A percentile compares a stretch with the other conserved stretches of the same genome.
phyloP scores from a whole-genome alignment of 2,113 vertebrate genomes.

The Diphyllodes magnificus region DNA sequence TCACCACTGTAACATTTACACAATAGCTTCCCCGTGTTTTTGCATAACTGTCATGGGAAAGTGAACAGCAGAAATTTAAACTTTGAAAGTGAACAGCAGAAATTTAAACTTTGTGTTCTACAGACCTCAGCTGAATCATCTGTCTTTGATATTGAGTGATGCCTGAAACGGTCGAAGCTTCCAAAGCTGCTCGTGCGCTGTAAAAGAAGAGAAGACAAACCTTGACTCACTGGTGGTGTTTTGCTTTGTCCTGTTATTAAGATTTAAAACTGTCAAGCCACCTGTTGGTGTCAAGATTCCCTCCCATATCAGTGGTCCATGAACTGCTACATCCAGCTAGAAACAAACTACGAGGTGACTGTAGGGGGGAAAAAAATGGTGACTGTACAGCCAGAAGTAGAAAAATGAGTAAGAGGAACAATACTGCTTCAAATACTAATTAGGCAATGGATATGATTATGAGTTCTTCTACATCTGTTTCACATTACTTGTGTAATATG shows the following conservation, averaged over 20 bases:
- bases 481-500: neutral
- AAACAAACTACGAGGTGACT: neutral
- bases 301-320: neutral
- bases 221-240: neutral
- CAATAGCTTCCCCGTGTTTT: neutral
- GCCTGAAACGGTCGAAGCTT: slow-evolving; percentile 72
- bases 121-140: slow-evolving; percentile 64
- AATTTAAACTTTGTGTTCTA: slow-evolving; percentile 36
- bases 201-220: slow-evolving; percentile 34
- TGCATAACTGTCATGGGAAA: neutral
- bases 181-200: slow-evolving; percentile 80
- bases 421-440: neutral
- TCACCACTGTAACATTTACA: neutral
- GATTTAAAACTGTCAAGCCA: neutral
- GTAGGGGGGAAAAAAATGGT: neutral
- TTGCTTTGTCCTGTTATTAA: neutral
- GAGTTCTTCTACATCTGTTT: neutral
- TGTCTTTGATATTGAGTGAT: slow-evolving; percentile 54
- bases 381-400: neutral
- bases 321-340: neutral
- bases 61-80: neutral
- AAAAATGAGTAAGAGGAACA: neutral
- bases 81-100: neutral
- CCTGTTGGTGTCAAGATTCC: neutral
- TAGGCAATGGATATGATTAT: neutral